Evolutionary conservation across 2,888 invertebrate species (phyloP).

Genomic region (Deilephila porcellus): DNA sequence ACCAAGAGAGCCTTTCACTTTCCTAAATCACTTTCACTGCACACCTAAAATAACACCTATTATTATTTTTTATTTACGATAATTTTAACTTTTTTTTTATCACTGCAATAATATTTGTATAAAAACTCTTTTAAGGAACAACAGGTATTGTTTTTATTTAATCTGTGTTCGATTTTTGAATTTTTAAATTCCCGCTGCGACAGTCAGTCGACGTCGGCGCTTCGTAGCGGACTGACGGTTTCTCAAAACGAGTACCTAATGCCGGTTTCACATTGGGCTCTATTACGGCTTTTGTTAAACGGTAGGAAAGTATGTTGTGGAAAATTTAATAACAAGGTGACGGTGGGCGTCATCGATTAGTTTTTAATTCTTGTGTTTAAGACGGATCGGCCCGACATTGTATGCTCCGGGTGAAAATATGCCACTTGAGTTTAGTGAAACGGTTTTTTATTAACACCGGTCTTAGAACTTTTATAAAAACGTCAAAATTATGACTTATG

Average conservation of each 20-base stretch:
- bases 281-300: constrained; percentile 59
- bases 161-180: constrained; percentile 44
- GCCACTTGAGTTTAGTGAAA: not conserved
- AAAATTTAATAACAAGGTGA: constrained; percentile 57
- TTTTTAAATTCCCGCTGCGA: constrained; percentile 32
- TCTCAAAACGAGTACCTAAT: constrained; percentile 70
- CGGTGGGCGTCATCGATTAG: constrained; percentile 40
- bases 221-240: constrained; percentile 62
- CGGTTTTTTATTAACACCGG: too few relatives aligned
- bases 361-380: constrained; percentile 36
- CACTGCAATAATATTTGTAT: constrained; percentile 33
- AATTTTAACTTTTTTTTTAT: constrained; percentile 33
- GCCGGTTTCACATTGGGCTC: constrained; percentile 49
- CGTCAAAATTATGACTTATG: too few relatives aligned
- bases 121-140: constrained; percentile 33
- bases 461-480: too few relatives aligned
- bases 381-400: not conserved
- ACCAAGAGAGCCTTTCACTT: constrained; percentile 76
- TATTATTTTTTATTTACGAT: constrained; percentile 14
- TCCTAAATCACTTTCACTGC: constrained; percentile 78
- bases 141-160: constrained; percentile 41
- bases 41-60: constrained; percentile 40
- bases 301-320: constrained; percentile 67
- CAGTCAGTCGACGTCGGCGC: constrained; percentile 54
- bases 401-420: constrained; percentile 13